phyloP scores from a whole-genome alignment of 2,113 vertebrate species.

The Petroica traversi region DNA sequence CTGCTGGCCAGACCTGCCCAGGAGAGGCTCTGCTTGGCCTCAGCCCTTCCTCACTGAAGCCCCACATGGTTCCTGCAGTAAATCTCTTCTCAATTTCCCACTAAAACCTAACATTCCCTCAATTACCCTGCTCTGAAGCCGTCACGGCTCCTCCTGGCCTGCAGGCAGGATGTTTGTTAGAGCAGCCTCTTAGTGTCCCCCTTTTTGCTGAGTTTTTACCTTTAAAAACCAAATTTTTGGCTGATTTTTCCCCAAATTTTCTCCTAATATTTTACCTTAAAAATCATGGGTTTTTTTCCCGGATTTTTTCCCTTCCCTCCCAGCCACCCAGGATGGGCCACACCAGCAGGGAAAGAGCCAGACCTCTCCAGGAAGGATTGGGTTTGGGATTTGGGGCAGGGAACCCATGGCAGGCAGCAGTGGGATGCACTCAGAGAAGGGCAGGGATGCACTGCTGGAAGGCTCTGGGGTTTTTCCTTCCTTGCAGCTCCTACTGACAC shows the following conservation, averaged over 20 bases:
- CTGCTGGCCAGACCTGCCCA: neutral
- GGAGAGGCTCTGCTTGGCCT: neutral
- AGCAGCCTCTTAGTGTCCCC: too few relatives aligned
- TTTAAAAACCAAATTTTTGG: too few relatives aligned
- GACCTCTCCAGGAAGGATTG: neutral
- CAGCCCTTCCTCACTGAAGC: neutral
- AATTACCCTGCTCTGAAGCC: neutral
- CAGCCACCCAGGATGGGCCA: too few relatives aligned
- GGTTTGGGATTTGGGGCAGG: neutral
- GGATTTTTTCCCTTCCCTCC: too few relatives aligned
- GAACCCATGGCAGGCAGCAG: neutral
- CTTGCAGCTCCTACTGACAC: neutral
- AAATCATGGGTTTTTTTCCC: too few relatives aligned
- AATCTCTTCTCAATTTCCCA: neutral
- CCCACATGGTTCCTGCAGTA: fast-evolving
- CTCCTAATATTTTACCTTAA: too few relatives aligned
- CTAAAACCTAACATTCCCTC: neutral
- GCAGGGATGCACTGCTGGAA: neutral
- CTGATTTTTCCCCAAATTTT: too few relatives aligned
- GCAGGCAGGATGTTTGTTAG: too few relatives aligned
- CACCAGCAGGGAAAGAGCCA: neutral
- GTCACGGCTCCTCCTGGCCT: too few relatives aligned
- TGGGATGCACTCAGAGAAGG: neutral
- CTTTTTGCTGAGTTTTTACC: too few relatives aligned
- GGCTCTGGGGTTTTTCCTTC: neutral